Base-by-base conservation (phyloP, 2,888 invertebrate species). In the Chymomyza procnemis region DNA sequence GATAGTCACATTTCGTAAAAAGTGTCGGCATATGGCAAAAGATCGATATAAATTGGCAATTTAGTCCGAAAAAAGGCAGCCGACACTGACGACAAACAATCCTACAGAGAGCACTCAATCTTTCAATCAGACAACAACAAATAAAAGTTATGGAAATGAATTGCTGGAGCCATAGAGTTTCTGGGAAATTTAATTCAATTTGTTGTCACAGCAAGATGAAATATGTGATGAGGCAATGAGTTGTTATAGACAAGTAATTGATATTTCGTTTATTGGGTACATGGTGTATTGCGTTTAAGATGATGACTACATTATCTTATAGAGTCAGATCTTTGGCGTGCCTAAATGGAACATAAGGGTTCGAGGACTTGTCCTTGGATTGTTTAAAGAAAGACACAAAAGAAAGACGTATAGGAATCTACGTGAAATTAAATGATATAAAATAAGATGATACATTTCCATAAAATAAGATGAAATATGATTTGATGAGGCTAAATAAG, bases 21-120 rank as follows among this genome's bases (percentile, higher is more conserved):
- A 34, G 18, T 34, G 57, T n/a, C 34, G 57, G 57, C 57, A 47
- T 21, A 16, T n/a, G 18, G 67, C 67, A 52, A 59, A 62, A 74
- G 75, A 82, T 87, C 86, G 76, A 86, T 86, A 82, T 74, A 79
- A 85, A 88, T 87, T 87, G 82, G 67, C 77, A 76, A 78, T 76
- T 70, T 88, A 84, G 88, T 88, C 88, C 88, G 81, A 54, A 80
- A 85, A 75, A 78, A 82, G 74, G 60, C 75, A 81, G 73, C 67
- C 64, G 71, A 75, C 60, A 74, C 71, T 70, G 71, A 64, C 72
- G 59, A 55, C 72, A 67, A 67, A 61, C 57, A 18, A 50, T 18
- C 50, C 19, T 19, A 50, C 50, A 50, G 47, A 50, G 47, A 18
- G 19, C 50, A 6, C 14, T 14, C 14, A 41, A 19, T 46, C 16